These are phyloP conservation scores for Leuciscus idus DNA, from an alignment of 2,113 vertebrate species.

Conservation along the genomic window DNA sequence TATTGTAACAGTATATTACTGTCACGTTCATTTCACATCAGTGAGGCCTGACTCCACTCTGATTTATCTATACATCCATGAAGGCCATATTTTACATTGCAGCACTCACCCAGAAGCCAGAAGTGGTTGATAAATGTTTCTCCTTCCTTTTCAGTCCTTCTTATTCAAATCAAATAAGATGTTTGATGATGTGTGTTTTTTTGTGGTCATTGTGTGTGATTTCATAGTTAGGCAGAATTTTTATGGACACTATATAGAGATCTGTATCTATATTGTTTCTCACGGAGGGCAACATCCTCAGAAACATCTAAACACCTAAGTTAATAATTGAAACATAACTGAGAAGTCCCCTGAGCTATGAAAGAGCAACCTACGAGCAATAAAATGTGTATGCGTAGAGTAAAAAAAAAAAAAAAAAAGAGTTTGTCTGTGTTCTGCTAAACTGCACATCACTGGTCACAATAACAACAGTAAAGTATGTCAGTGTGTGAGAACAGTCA, in stretches of 20 bases:
- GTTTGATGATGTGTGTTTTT: not conserved
- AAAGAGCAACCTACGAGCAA: not conserved
- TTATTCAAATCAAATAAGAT: not conserved
- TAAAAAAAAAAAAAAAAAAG: conserved; percentile 1
- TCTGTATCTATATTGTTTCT: not conserved
- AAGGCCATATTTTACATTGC: conserved; percentile 18
- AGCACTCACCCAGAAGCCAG: not conserved
- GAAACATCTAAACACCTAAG: not conserved
- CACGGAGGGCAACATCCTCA: not conserved
- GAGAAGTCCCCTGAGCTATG: not conserved
- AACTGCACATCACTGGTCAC: conserved; percentile 30
- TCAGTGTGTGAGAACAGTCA: conserved; percentile 53
- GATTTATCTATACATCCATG: conserved; percentile 69
- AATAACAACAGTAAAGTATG: conserved; percentile 32
- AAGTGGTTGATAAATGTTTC: not conserved
- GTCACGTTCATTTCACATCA: conserved; percentile 72
- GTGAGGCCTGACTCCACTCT: conserved; percentile 61
- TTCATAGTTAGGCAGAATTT: not conserved
- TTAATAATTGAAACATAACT: not conserved
- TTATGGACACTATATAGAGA: not conserved
- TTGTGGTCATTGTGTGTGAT: not conserved
- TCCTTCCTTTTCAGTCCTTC: not conserved
- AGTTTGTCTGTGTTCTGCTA: conserved; percentile 55
- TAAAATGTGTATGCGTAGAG: not conserved
- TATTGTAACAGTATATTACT: conserved; percentile 70